Evolutionary conservation across 2,113 vertebrate genomes (phyloP), one percentile per base, ranked within the genome.

Genomic region (Mormyrus iriodes): DNA sequence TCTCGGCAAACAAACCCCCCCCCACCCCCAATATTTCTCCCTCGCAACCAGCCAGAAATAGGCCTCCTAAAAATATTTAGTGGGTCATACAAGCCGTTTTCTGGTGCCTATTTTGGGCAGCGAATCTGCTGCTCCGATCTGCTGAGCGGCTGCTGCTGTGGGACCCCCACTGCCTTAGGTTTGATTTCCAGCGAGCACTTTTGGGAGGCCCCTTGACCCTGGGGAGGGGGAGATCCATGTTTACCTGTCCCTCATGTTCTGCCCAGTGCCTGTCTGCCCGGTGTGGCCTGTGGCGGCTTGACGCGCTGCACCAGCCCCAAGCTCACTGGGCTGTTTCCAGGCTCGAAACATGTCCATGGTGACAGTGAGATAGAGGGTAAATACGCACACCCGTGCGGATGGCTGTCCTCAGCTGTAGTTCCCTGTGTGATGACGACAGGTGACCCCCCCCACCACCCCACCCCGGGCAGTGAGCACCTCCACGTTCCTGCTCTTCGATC

Each of bases 101-200:
- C 65, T 88, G 61, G 87, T 31, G n/a, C 27, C 61, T 88, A 76
- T 88, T 88, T 79, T 88, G 61, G 44, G 61, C 86, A 58, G 35
- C 69, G 87, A 76, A 76, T 52, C 48, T 39, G 42, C 48, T 17
- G 24, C 48, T 76, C 69, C 61, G 87, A 76, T 76, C 65, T 88
- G 65, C 42, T 76, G 87, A 76, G 61, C 7, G 27, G 61, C 44
- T 31, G 42, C 13, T 12, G 44, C 9, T 24, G 21, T 31, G 61
- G 61, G 61, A 69, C 61, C 27, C 61, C 61, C 61, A 10, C 61
- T 65, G 61, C 61, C 61, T 65, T n/a, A n/a, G n/a, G 61, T 65
- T 27, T n/a, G n/a, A 65, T 65, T 65, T 27, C 61, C 61, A 65
- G n/a, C 24, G n/a, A 65, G 8, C 58, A 27, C 58, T 65, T 65